phyloP scores from a whole-genome alignment of 1,140 invertebrate genomes.

The Homalodisca vitripennis region DNA sequence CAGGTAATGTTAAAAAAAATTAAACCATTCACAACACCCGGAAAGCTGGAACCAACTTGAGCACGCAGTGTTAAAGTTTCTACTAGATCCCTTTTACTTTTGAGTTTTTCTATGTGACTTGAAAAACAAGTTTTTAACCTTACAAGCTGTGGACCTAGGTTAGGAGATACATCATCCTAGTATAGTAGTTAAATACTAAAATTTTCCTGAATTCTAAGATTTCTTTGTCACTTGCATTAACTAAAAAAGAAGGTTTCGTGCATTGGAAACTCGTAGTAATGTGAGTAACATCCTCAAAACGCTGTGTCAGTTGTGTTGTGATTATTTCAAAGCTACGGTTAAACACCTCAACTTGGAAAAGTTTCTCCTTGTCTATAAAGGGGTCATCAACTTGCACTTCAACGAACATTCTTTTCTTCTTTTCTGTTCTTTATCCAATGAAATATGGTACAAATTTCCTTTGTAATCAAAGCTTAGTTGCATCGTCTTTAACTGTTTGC shows the following conservation, averaged over 20 bases:
- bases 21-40: background rate
- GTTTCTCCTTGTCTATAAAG: background rate
- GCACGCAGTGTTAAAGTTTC: background rate
- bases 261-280: background rate
- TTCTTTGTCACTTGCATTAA: background rate
- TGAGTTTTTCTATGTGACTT: background rate
- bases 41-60: background rate
- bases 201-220: background rate
- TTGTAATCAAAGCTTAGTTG: background rate
- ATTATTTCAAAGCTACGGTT: background rate
- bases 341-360: background rate
- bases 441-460: background rate
- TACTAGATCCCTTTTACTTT: background rate
- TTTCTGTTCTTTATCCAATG: background rate
- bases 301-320: background rate
- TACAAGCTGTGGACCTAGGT: background rate
- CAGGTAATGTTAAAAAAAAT: conserved; percentile 21
- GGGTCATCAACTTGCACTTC: background rate
- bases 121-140: background rate
- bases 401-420: background rate
- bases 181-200: background rate
- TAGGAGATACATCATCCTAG: background rate
- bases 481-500: background rate
- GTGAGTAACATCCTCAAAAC: background rate
- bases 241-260: background rate